Conservation (phyloP, 2,888 invertebrate genomes). For the Biston stratarius region DNA sequence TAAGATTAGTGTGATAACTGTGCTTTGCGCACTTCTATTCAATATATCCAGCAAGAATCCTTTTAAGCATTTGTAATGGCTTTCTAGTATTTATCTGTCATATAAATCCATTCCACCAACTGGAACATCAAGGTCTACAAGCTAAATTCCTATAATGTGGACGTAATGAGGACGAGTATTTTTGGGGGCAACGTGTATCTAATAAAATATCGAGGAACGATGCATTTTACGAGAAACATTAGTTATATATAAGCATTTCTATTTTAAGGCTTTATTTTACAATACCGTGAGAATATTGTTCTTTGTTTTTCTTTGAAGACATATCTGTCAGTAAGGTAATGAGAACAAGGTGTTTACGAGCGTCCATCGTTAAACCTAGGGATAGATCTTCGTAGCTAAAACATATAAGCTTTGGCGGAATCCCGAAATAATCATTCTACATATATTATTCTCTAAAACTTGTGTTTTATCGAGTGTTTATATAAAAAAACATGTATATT, state of each 20-base stretch:
- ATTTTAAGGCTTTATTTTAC: background rate
- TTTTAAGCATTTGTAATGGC: slow-evolving; percentile 22
- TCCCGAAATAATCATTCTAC: too few species aligned
- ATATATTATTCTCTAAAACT: too few species aligned
- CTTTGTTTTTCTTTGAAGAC: slow-evolving; percentile 3
- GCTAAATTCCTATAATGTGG: background rate
- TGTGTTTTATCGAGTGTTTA: too few species aligned
- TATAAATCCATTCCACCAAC: slow-evolving; percentile 22
- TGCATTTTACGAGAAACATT: background rate
- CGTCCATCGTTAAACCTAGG: background rate
- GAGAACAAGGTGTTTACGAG: slow-evolving; percentile 1
- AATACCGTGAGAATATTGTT: slow-evolving; percentile 2
- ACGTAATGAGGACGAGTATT: slow-evolving; percentile 22
- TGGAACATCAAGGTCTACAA: slow-evolving; percentile 5
- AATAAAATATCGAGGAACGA: too few species aligned
- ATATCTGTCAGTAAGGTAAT: background rate
- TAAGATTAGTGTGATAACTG: too few species aligned
- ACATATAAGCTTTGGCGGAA: too few species aligned
- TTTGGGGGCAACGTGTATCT: background rate
- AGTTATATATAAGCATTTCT: background rate
- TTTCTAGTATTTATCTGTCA: slow-evolving; percentile 39
- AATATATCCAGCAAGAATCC: slow-evolving; percentile 3
- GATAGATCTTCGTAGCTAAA: too few species aligned
- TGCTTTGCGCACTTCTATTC: background rate
- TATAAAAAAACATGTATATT: too few species aligned